A percentile compares a stretch with the other conserved stretches of the same genome.
phyloP scores from a whole-genome alignment of 1,140 invertebrate genomes.

The Ridgeia piscesae region DNA sequence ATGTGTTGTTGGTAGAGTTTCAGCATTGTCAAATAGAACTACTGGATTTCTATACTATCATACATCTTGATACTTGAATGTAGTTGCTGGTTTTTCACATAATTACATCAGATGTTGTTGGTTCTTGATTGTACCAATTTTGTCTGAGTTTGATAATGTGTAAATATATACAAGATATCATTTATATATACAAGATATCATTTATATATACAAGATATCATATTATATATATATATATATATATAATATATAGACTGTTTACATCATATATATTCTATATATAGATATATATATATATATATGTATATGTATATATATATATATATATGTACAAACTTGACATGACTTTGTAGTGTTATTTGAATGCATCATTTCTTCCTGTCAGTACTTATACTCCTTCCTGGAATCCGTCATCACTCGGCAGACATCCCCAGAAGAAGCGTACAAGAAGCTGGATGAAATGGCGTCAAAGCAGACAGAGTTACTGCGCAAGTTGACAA shows the following conservation, averaged over 20 bases:
- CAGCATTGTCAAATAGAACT: neutral
- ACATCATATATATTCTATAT: no score
- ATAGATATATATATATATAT: no score
- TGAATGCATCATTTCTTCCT: conserved; percentile 37
- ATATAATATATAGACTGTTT: no score
- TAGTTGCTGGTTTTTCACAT: neutral
- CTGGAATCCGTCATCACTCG: conserved; percentile 93
- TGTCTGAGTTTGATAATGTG: neutral
- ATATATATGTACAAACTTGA: no score
- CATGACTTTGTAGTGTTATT: no score
- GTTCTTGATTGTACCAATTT: no score
- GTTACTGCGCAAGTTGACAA: conserved; percentile 85
- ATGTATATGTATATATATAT: no score
- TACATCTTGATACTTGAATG: neutral
- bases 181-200: no score
- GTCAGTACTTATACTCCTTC: conserved; percentile 71
- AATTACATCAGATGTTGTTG: no score
- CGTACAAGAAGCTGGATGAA: conserved; percentile 95
- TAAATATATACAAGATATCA: no score
- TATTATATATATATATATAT: no score
- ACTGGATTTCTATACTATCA: neutral
- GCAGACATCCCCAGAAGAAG: conserved; percentile 95
- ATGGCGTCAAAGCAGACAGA: conserved; percentile 90
- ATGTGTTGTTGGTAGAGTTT: neutral
- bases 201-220: no score